A percentile compares a stretch with the other conserved stretches of the same genome.
Evolutionary conservation across 2,113 vertebrate species (phyloP).

Genomic region (Otolemur garnettii): DNA sequence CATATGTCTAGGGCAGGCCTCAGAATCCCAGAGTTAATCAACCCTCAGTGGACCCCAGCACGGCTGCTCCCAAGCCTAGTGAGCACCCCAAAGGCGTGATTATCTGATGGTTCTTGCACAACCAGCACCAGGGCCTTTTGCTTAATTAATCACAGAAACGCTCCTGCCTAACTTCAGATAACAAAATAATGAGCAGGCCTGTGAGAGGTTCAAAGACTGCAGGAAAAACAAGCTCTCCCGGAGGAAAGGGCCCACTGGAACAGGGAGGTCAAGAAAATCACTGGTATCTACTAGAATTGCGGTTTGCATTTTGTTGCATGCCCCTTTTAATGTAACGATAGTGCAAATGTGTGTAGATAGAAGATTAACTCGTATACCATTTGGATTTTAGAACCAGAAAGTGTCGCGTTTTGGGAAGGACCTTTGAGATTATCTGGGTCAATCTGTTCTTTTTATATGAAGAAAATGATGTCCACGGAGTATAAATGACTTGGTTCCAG

Average conservation of each 20-base stretch:
- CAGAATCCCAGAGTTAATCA: constrained; percentile 89
- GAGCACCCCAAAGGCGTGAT: constrained; percentile 89
- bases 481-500: neutral
- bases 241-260: constrained; percentile 86
- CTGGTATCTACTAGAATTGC: constrained; percentile 83
- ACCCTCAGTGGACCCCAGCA: constrained; percentile 87
- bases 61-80: constrained; percentile 74
- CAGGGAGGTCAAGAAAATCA: constrained; percentile 86
- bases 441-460: constrained; percentile 10
- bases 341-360: constrained; percentile 80
- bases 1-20: constrained; percentile 83
- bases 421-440: neutral
- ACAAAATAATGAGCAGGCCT: constrained; percentile 91
- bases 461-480: neutral
- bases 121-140: constrained; percentile 88
- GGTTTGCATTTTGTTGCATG: constrained; percentile 86
- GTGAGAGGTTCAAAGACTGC: constrained; percentile 90
- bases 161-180: constrained; percentile 91
- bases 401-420: neutral
- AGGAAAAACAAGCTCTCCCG: constrained; percentile 88
- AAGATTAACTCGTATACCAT: constrained; percentile 78
- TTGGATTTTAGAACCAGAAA: constrained; percentile 71
- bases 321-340: constrained; percentile 86
- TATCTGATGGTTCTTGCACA: constrained; percentile 89
- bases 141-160: constrained; percentile 91